These are phyloP conservation scores for Nymphalis io DNA, from an alignment of 1,140 invertebrate genomes.

Conservation along the genomic window DNA sequence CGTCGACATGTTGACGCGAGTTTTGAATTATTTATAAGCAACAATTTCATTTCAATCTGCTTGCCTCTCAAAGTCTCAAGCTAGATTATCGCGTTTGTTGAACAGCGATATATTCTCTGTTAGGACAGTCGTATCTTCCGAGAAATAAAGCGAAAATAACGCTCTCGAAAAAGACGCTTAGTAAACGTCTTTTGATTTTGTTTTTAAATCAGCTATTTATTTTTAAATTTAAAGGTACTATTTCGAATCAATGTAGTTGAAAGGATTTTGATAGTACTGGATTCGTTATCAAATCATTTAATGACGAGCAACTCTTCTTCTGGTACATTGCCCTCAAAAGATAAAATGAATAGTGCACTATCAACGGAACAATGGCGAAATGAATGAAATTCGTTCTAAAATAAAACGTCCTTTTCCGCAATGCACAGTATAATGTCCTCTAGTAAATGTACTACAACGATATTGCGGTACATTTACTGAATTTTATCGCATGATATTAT, in stretches of 20 bases:
- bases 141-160: too few relatives aligned
- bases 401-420: constrained; percentile 37
- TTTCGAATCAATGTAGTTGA: neutral
- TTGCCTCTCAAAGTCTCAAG: constrained; percentile 23
- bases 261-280: neutral
- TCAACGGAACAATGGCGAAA: constrained; percentile 46
- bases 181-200: too few relatives aligned
- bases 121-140: neutral
- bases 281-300: constrained; percentile 42
- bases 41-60: constrained; percentile 36
- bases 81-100: constrained; percentile 23
- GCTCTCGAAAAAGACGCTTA: too few relatives aligned
- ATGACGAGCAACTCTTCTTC: constrained; percentile 45
- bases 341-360: constrained; percentile 44
- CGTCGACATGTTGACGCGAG: constrained; percentile 31
- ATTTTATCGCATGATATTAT: constrained; percentile 5
- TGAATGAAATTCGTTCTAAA: constrained; percentile 38
- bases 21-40: constrained; percentile 42
- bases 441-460: constrained; percentile 22
- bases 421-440: constrained; percentile 26
- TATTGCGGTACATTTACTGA: constrained; percentile 14
- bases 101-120: neutral
- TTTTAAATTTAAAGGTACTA: neutral
- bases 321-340: constrained; percentile 53
- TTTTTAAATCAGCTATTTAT: neutral